Conservation (phyloP, 1,140 invertebrate genomes). For the Rhagoletis zephyria region DNA sequence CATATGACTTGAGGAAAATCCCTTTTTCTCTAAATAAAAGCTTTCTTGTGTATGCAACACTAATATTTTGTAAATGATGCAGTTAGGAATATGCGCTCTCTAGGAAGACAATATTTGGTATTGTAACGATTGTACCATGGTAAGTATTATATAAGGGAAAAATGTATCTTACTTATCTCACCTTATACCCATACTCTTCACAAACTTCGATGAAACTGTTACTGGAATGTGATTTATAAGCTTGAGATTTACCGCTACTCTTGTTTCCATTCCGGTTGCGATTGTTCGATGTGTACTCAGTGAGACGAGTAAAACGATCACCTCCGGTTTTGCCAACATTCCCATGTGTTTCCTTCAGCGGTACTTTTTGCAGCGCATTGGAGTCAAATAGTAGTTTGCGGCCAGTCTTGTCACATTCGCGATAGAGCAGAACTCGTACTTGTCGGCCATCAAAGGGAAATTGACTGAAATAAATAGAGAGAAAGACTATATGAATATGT, state of each 20-base stretch:
- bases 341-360: constrained; percentile 63
- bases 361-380: constrained; percentile 78
- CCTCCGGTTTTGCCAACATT: constrained; percentile 14
- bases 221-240: constrained; percentile 69
- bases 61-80: no score
- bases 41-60: no score
- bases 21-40: no score
- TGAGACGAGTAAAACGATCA: background rate
- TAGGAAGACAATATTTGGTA: background rate
- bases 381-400: constrained; percentile 90
- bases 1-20: no score
- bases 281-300: constrained; percentile 30
- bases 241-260: constrained; percentile 65
- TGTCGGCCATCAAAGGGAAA: constrained; percentile 78
- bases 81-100: no score
- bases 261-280: constrained; percentile 45
- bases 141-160: no score
- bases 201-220: constrained; percentile 69
- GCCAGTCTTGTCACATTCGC: constrained; percentile 87
- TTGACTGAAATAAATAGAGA: constrained; percentile 65
- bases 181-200: constrained; percentile 70
- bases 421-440: constrained; percentile 86
- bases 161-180: constrained; percentile 54
- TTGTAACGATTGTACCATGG: no score
- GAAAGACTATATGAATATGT: background rate